phyloP scores from a whole-genome alignment of 1,140 invertebrate genomes.

The Caenorhabditis latens region DNA sequence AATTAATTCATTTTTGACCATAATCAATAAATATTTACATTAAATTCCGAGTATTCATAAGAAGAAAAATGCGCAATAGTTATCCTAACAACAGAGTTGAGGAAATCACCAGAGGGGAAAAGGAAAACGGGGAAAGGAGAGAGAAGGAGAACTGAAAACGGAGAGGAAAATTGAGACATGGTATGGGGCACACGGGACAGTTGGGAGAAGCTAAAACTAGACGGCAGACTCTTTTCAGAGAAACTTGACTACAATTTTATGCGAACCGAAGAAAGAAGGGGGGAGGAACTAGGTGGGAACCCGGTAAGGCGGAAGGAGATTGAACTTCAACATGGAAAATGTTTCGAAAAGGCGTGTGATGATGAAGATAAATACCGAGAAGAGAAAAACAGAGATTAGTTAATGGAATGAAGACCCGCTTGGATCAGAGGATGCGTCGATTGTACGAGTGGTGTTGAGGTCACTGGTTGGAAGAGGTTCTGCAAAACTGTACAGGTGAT shows the following conservation, averaged over 20 bases:
- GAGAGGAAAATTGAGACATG: neutral
- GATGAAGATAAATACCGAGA: neutral
- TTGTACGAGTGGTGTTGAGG: slow-evolving; percentile 27
- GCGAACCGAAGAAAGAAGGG: neutral
- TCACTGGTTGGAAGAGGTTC: slow-evolving; percentile 45
- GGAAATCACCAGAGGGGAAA: slow-evolving; percentile 6
- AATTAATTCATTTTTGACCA: slow-evolving; percentile 31
- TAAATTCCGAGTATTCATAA: neutral
- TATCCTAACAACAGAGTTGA: slow-evolving; percentile 19
- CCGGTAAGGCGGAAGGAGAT: slow-evolving; percentile 16
- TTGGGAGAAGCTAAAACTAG: neutral
- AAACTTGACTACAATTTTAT: neutral
- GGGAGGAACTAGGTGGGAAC: neutral
- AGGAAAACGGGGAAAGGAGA: neutral
- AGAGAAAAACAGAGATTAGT: neutral
- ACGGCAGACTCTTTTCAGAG: neutral
- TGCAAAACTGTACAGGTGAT: neutral
- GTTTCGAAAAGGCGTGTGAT: neutral
- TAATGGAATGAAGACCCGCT: slow-evolving; percentile 45
- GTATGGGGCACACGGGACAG: neutral
- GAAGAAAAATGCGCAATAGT: slow-evolving; percentile 9
- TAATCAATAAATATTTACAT: slow-evolving; percentile 60
- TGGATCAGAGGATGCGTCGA: slow-evolving; percentile 37
- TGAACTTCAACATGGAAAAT: slow-evolving; percentile 40
- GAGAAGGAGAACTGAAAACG: neutral